Percentiles rank a stretch among this genome's conserved stretches.
phyloP scores from a whole-genome alignment of 2,888 invertebrate species.

The Dryococelus australis region DNA sequence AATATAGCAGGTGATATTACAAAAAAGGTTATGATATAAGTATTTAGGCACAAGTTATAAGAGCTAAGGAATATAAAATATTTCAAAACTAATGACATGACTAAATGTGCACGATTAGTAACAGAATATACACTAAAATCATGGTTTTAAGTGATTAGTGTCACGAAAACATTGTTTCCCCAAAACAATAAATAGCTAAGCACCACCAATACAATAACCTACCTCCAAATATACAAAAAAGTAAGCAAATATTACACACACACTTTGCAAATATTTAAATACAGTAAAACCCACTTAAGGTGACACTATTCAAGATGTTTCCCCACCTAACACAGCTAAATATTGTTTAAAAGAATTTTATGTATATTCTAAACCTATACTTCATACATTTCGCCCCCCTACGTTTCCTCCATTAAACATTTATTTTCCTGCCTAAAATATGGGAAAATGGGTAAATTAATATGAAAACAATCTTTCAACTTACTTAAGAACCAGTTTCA shows the following conservation, averaged over 20 bases:
- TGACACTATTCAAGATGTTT: no score
- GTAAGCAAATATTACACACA: not conserved
- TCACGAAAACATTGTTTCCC: not conserved
- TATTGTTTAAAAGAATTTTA: no score
- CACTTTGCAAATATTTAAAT: not conserved
- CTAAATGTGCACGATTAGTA: not conserved
- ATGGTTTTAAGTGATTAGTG: not conserved
- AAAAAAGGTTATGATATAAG: no score
- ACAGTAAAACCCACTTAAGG: not conserved
- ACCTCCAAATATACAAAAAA: slow-evolving; percentile 6
- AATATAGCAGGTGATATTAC: not conserved
- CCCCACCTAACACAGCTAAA: no score
- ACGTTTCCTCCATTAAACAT: no score
- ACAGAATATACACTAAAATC: not conserved
- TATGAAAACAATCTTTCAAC: no score
- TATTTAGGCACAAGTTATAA: no score
- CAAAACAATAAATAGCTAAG: not conserved
- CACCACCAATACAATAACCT: not conserved
- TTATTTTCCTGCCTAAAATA: no score
- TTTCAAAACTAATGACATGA: not conserved
- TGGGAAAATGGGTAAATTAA: no score
- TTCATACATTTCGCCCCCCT: no score
- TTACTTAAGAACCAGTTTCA: no score
- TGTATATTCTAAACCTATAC: no score
- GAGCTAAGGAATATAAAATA: not conserved